These are phyloP conservation scores for Tryphoninae sp. DNA, from an alignment of 2,888 invertebrate species.

Conservation along the genomic window DNA sequence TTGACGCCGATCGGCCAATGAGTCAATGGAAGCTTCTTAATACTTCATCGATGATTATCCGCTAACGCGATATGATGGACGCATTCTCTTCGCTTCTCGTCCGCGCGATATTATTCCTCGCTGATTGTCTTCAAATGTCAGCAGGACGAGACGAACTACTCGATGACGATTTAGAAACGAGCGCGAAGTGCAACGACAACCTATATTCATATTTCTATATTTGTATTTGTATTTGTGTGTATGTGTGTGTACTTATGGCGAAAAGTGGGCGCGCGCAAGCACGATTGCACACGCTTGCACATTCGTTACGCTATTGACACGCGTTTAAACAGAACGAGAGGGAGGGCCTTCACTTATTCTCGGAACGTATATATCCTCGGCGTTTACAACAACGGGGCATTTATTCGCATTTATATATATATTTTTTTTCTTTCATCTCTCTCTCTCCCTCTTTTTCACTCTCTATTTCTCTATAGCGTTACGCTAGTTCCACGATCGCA, in stretches of 20 bases:
- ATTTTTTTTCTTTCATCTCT: conserved; percentile 25
- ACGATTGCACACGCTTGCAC: conserved; percentile 17
- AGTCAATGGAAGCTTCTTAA: conserved; percentile 69
- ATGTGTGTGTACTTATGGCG: neutral
- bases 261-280: conserved; percentile 24
- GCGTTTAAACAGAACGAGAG: conserved; percentile 43
- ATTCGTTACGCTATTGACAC: conserved; percentile 32
- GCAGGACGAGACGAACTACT: conserved; percentile 33
- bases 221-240: neutral
- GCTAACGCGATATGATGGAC: conserved; percentile 53
- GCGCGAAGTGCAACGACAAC: conserved; percentile 24
- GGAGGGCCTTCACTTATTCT: conserved; percentile 60
- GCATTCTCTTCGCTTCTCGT: conserved; percentile 49
- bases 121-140: conserved; percentile 59
- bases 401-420: conserved; percentile 45
- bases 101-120: conserved; percentile 24
- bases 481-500: conserved; percentile 38
- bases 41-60: conserved; percentile 67
- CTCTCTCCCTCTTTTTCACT: neutral
- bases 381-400: conserved; percentile 30
- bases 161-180: conserved; percentile 40
- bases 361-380: conserved; percentile 42
- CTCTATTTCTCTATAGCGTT: conserved; percentile 19
- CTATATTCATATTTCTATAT: neutral
- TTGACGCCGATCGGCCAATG: conserved; percentile 60